Evolutionary conservation across 2,113 vertebrate species (phyloP).

Genomic region (Apistogramma diplotaenia): DNA sequence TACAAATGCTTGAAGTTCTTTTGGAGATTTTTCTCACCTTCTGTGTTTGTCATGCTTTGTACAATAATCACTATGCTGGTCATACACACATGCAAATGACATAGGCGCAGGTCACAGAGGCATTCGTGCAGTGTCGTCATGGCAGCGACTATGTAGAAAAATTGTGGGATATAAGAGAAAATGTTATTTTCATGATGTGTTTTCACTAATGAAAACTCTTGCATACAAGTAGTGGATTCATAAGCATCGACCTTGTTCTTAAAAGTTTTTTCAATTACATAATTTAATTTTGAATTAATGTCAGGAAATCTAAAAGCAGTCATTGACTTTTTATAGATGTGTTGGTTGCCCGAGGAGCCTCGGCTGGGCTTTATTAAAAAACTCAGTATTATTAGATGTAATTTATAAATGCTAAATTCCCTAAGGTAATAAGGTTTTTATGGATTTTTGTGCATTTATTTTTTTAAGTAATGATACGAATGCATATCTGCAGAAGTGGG

Average conservation of each 20-base stretch:
- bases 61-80: neutral
- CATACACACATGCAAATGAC: neutral
- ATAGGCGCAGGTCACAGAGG: neutral
- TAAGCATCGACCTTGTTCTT: neutral
- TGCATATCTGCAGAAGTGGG: slow-evolving; percentile 1
- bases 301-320: neutral
- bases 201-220: neutral
- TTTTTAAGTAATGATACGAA: neutral
- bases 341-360: neutral
- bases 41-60: neutral
- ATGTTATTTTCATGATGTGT: neutral
- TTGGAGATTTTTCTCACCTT: neutral
- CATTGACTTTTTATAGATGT: neutral
- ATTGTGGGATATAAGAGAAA: neutral
- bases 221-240: neutral
- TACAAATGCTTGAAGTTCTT: neutral
- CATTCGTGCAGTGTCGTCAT: no score
- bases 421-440: neutral
- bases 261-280: neutral
- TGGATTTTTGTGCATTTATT: neutral
- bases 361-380: neutral
- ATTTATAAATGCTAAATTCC: neutral
- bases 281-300: neutral
- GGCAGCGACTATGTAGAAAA: neutral
- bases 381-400: neutral